Conservation (phyloP, 2,113 vertebrate species). For the Phyllopteryx taeniolatus region DNA sequence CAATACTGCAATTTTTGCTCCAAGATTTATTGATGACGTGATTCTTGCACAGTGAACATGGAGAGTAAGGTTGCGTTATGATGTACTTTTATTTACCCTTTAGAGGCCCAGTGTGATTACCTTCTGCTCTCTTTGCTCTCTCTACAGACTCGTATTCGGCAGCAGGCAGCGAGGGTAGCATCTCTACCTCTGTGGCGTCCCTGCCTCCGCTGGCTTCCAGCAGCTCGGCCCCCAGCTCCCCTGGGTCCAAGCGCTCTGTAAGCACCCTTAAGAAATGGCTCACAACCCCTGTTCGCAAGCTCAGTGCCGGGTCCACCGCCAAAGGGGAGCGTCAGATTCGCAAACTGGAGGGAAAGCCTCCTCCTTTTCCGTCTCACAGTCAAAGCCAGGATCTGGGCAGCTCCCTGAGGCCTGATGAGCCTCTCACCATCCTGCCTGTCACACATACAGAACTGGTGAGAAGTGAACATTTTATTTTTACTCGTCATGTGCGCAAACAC, state of each 20-base stretch:
- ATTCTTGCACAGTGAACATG: background rate
- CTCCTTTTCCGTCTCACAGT: constrained; percentile 52
- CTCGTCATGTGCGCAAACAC: constrained; percentile 5
- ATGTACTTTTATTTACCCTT: background rate
- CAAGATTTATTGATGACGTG: constrained; percentile 20
- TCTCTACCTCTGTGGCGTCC: constrained; percentile 84
- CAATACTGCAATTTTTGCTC: background rate
- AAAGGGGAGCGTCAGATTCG: constrained; percentile 75
- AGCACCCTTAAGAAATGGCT: constrained; percentile 86
- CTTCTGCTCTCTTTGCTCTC: constrained; percentile 11
- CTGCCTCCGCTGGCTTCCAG: constrained; percentile 79
- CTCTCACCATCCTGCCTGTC: constrained; percentile 56
- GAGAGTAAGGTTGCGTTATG: constrained; percentile 3
- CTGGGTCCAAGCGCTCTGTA: constrained; percentile 79
- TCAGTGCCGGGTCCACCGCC: constrained; percentile 68
- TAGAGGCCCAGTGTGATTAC: constrained; percentile 1
- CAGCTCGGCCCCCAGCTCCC: constrained; percentile 84
- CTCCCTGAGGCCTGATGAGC: constrained; percentile 60
- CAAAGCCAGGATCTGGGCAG: constrained; percentile 70
- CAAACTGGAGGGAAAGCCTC: constrained; percentile 72
- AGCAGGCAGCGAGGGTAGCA: constrained; percentile 86
- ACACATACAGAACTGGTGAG: constrained; percentile 74
- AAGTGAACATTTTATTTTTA: background rate
- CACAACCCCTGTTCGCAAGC: constrained; percentile 81
- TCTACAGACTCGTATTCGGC: constrained; percentile 84